Evolutionary conservation across 2,113 vertebrate genomes (phyloP).

Genomic region (Scatophagus argus): DNA sequence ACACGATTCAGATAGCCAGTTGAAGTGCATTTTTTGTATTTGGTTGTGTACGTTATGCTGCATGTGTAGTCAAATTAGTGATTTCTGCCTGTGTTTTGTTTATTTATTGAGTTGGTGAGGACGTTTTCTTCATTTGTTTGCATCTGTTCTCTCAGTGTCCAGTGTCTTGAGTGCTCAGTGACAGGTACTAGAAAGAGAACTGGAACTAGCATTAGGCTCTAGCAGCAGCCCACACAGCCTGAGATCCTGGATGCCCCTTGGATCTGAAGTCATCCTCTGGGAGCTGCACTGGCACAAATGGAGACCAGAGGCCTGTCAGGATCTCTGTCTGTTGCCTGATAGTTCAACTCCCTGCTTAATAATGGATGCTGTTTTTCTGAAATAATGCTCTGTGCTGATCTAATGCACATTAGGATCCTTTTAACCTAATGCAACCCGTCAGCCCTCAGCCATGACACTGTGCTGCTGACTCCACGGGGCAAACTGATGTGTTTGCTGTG

Average conservation of each 20-base stretch:
- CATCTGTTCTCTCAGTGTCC: background rate
- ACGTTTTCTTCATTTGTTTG: background rate
- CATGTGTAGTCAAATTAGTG: background rate
- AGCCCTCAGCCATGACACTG: constrained; percentile 17
- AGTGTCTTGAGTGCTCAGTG: background rate
- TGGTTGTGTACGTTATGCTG: background rate
- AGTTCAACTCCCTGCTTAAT: constrained; percentile 74
- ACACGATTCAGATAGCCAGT: too few relatives aligned
- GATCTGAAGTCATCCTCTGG: constrained; percentile 40
- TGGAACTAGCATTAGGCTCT: background rate
- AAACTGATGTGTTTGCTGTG: constrained; percentile 38
- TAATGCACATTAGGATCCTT: constrained; percentile 78
- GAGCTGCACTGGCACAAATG: constrained; percentile 43
- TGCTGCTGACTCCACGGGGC: constrained; percentile 56
- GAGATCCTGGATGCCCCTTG: constrained; percentile 8
- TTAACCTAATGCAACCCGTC: constrained; percentile 76
- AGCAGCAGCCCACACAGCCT: background rate
- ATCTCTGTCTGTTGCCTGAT: constrained; percentile 42
- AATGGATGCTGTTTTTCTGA: constrained; percentile 80
- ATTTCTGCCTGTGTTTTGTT: too few relatives aligned
- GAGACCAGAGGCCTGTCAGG: constrained; percentile 54
- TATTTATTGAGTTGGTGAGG: background rate
- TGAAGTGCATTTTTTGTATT: background rate
- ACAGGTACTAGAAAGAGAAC: background rate
- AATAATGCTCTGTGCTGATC: constrained; percentile 63